Percentiles rank a stretch among this genome's conserved stretches.
phyloP scores from a whole-genome alignment of 2,113 vertebrate species.

The Cranoglanis bouderius region DNA sequence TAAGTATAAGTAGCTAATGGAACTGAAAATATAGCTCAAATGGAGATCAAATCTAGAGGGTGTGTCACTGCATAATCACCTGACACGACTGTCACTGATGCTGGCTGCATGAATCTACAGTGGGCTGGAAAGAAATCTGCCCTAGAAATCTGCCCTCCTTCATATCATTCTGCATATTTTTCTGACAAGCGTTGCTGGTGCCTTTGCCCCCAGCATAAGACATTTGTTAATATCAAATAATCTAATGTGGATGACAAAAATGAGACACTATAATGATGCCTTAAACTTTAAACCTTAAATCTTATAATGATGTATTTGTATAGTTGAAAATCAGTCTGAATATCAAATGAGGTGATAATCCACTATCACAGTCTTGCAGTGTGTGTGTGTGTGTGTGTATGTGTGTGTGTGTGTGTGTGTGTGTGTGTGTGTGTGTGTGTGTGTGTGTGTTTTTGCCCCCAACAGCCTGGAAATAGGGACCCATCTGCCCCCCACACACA shows the following conservation, averaged over 20 bases:
- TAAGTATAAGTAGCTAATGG: too few species aligned
- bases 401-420: background rate
- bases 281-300: background rate
- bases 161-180: background rate
- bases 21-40: too few species aligned
- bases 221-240: background rate
- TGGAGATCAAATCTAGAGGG: too few species aligned
- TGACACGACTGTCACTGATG: background rate
- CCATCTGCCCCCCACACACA: constrained; percentile 14
- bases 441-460: background rate
- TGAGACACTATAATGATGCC: background rate
- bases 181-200: background rate
- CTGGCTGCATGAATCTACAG: too few species aligned
- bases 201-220: background rate
- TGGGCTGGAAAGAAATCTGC: background rate
- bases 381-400: constrained; percentile 16
- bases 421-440: background rate
- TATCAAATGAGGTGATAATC: background rate
- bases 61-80: background rate
- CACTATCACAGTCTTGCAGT: background rate
- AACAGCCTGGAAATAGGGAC: constrained; percentile 20
- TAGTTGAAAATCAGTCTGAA: background rate
- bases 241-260: background rate
- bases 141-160: background rate
- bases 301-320: background rate